These are phyloP conservation scores for Cryptocephalus primarius DNA, from an alignment of 2,888 invertebrate genomes.

Conservation along the genomic window DNA sequence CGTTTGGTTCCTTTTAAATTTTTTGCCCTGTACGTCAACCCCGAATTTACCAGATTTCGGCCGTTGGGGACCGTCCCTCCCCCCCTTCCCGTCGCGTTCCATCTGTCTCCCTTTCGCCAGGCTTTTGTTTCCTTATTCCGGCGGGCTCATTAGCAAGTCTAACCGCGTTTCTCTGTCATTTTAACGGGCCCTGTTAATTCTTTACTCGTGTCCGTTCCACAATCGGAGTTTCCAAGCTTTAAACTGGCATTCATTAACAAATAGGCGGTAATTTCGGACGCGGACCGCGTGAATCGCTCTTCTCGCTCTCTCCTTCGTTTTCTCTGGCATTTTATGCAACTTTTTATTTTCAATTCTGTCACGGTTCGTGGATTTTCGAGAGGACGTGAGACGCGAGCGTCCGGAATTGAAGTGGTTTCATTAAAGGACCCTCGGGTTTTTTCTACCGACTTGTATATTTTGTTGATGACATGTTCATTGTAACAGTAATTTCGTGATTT, in stretches of 20 bases:
- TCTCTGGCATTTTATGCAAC: too few relatives aligned
- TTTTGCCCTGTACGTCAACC: neutral
- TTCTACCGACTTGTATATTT: too few relatives aligned
- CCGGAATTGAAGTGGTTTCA: too few relatives aligned
- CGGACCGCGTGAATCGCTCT: too few relatives aligned
- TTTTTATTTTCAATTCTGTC: too few relatives aligned
- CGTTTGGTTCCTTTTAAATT: too few relatives aligned
- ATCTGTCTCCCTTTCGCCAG: constrained; percentile 1
- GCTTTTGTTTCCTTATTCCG: constrained; percentile 15
- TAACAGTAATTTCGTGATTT: too few relatives aligned
- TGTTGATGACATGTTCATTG: too few relatives aligned
- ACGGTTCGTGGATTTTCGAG: too few relatives aligned
- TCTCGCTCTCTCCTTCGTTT: too few relatives aligned
- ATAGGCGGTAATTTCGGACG: constrained; percentile 2
- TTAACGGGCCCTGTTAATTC: constrained; percentile 15
- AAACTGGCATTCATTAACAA: constrained; percentile 7
- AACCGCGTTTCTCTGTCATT: constrained; percentile 13
- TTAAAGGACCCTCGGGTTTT: too few relatives aligned
- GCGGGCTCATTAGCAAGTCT: constrained; percentile 14
- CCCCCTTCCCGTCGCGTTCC: constrained; percentile 2
- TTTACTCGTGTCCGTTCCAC: constrained; percentile 7
- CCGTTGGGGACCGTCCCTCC: neutral
- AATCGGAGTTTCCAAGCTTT: constrained; percentile 8
- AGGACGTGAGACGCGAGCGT: too few relatives aligned
- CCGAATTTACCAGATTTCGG: neutral